A percentile compares a stretch with the other conserved stretches of the same genome.
Evolutionary conservation across 2,797 vertebrate species (phyloP).

Genomic region (Sciaenops ocellatus): DNA sequence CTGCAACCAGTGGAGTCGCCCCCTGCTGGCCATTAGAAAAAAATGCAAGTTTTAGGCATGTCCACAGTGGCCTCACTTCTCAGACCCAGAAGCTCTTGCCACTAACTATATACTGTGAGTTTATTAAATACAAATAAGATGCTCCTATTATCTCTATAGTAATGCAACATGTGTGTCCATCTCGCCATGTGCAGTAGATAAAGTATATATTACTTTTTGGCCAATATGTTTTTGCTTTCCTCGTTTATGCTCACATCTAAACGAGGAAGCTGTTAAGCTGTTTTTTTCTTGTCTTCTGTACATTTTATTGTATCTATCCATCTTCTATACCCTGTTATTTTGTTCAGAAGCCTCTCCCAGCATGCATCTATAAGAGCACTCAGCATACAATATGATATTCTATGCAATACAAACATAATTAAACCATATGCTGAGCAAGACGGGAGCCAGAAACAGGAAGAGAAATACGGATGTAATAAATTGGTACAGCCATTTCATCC

Average conservation of each 20-base stretch:
- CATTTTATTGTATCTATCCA: background rate
- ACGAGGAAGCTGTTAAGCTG: too few species aligned
- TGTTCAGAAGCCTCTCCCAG: conserved; percentile 5
- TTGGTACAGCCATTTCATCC: conserved; percentile 50
- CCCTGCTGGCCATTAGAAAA: too few species aligned
- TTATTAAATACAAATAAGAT: too few species aligned
- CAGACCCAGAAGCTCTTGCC: too few species aligned
- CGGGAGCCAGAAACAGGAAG: conserved; percentile 5
- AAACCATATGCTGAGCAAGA: conserved; percentile 30
- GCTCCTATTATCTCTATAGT: background rate
- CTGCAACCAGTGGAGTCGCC: too few species aligned
- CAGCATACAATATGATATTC: background rate
- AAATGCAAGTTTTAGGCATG: too few species aligned
- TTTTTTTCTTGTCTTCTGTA: background rate
- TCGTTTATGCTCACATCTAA: too few species aligned
- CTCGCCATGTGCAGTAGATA: background rate
- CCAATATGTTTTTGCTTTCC: too few species aligned
- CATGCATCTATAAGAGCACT: background rate
- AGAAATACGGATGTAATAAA: conserved; percentile 35
- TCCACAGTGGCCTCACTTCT: too few species aligned
- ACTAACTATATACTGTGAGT: too few species aligned
- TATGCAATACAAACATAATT: conserved; percentile 25
- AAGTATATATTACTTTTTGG: too few species aligned
- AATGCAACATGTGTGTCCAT: background rate
- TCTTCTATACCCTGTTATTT: background rate